These are phyloP conservation scores for Vanessa cardui DNA, from an alignment of 2,888 invertebrate species.

Conservation along the genomic window DNA sequence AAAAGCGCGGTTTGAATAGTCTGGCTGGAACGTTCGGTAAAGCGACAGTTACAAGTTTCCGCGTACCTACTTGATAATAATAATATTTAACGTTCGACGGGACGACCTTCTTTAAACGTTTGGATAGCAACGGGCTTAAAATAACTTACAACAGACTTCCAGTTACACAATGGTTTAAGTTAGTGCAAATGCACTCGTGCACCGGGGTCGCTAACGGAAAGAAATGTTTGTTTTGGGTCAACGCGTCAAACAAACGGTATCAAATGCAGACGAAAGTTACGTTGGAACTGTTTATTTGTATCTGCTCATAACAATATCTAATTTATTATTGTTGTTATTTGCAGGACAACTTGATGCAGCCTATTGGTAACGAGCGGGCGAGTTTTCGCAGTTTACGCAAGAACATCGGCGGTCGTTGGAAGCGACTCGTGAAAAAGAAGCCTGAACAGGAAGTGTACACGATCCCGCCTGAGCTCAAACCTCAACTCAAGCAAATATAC, in stretches of 20 bases:
- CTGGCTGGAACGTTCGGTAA: slow-evolving; percentile 27
- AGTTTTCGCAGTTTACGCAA: slow-evolving; percentile 93
- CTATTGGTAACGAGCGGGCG: slow-evolving; percentile 86
- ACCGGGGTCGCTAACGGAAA: slow-evolving; percentile 64
- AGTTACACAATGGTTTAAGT: slow-evolving; percentile 45
- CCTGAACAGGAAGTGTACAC: slow-evolving; percentile 90
- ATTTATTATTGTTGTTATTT: slow-evolving; percentile 64
- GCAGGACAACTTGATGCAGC: slow-evolving; percentile 91
- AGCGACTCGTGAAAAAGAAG: slow-evolving; percentile 92
- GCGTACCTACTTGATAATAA: slow-evolving; percentile 44
- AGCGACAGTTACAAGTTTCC: slow-evolving; percentile 44
- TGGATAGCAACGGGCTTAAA: slow-evolving; percentile 62
- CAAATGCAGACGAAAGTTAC: too few species aligned
- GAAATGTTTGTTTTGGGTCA: slow-evolving; percentile 56
- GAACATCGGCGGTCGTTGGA: slow-evolving; percentile 93
- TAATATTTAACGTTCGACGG: slow-evolving; percentile 47
- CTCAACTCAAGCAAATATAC: slow-evolving; percentile 94
- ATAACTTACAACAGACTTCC: slow-evolving; percentile 62
- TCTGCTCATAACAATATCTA: neutral
- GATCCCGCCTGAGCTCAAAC: slow-evolving; percentile 93
- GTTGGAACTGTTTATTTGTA: too few species aligned
- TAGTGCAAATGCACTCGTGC: slow-evolving; percentile 60
- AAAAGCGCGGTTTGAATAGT: slow-evolving; percentile 24
- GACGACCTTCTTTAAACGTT: slow-evolving; percentile 54
- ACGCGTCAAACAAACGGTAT: slow-evolving; percentile 34